Evolutionary conservation across 2,113 vertebrate species (phyloP).

Genomic region (Melozone crissalis): DNA sequence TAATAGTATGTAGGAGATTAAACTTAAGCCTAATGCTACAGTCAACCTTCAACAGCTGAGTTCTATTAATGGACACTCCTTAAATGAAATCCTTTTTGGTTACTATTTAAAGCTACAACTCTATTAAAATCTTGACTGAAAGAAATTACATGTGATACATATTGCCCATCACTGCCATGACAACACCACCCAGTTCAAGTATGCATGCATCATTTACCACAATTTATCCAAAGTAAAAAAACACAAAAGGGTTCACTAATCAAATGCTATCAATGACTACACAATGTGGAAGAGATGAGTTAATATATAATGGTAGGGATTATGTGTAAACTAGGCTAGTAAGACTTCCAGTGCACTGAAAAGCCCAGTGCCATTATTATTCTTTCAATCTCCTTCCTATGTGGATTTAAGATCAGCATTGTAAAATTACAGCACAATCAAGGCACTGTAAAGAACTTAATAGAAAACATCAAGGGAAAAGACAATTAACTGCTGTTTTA

Average conservation of each 20-base stretch:
- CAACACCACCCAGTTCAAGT: neutral
- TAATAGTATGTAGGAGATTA: slow-evolving; percentile 72
- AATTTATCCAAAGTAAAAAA: neutral
- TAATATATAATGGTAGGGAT: neutral
- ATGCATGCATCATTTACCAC: neutral
- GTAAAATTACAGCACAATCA: neutral
- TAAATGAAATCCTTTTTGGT: slow-evolving; percentile 65
- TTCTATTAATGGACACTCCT: slow-evolving; percentile 73
- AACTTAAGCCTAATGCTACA: slow-evolving; percentile 73
- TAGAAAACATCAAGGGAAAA: neutral
- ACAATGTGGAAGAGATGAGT: neutral
- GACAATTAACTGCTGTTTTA: neutral
- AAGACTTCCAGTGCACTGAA: neutral
- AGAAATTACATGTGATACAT: slow-evolving; percentile 48
- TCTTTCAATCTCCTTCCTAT: neutral
- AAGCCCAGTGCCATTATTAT: neutral
- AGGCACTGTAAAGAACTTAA: neutral
- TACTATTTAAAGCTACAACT: slow-evolving; percentile 73
- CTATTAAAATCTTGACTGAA: slow-evolving; percentile 69
- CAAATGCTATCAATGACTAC: neutral
- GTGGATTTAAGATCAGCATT: neutral
- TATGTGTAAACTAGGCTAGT: neutral
- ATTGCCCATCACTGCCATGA: neutral
- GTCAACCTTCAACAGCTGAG: slow-evolving; percentile 74
- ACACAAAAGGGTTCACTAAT: neutral